A percentile compares a stretch with the other conserved stretches of the same genome.
These are phyloP conservation scores for Ryuthela nishihirai DNA, from an alignment of 2,888 invertebrate species.

Conservation along the genomic window DNA sequence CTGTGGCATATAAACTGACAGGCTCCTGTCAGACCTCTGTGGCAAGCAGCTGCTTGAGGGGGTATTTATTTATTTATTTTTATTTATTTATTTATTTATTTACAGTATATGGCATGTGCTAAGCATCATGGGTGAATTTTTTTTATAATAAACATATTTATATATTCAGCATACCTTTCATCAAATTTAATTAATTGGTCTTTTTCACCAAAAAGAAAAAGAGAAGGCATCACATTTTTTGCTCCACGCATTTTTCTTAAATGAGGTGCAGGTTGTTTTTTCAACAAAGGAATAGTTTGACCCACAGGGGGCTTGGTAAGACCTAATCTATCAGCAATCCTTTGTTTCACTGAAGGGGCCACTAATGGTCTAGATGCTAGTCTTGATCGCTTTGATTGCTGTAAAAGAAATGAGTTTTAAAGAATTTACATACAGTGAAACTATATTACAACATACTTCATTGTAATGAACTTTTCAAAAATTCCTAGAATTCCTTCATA, in stretches of 20 bases:
- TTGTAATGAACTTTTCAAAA: too few relatives aligned
- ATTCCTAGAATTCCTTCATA: too few relatives aligned
- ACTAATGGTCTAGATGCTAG: conserved; percentile 3
- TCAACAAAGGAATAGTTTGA: conserved; percentile 9
- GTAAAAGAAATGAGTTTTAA: not conserved
- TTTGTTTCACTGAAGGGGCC: conserved; percentile 11
- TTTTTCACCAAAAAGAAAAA: conserved; percentile 21
- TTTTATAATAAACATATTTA: too few relatives aligned
- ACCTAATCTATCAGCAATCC: conserved; percentile 25
- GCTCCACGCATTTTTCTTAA: not conserved
- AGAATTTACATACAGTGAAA: too few relatives aligned
- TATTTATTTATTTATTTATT: too few relatives aligned
- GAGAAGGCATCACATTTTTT: not conserved
- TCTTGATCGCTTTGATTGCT: not conserved
- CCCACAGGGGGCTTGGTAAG: conserved; percentile 7
- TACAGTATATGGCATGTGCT: too few relatives aligned
- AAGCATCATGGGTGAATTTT: too few relatives aligned
- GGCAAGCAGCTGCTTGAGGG: too few relatives aligned
- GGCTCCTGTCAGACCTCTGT: too few relatives aligned
- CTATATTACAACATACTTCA: too few relatives aligned
- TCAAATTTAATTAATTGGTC: conserved; percentile 25
- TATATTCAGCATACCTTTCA: conserved; percentile 17
- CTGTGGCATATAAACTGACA: too few relatives aligned
- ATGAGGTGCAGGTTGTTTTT: not conserved
- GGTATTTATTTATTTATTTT: too few relatives aligned